Base-by-base conservation (phyloP, 1,140 invertebrate species). In the Drosophila mayri region DNA sequence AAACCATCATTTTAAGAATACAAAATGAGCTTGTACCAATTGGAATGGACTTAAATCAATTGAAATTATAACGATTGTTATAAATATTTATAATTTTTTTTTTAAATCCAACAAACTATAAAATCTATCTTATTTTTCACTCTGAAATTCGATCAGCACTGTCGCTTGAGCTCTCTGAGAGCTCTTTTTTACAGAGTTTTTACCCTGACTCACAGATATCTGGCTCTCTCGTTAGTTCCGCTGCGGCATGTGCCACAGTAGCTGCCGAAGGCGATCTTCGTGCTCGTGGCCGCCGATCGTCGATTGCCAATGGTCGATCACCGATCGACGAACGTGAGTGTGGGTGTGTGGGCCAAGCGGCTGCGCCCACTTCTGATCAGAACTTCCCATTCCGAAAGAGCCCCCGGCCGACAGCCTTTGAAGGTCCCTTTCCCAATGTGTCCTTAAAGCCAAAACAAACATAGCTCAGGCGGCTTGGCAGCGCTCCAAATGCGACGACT, bases 171-270 rank as follows among this genome's bases (percentile, higher is more conserved):
- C 38, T 50, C 18, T 25, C 22, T 16, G 44, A 25, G 22, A 25
- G 7, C 28, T 20, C 20, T n/a, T 46, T 44, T 44, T 8, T 5
- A 54, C 25, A 4, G 25, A 25, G 25, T 25, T 25, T 25, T 25
- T 25, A 37, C 67, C 16, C 12, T n/a, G 44, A 4, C 11, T 35
- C 43, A 55, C 44, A 49, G 30, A 35, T 54, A 37, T 49, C 9
- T 18, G 50, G 20, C 50, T 72, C 58, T 37, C 22, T 38, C 49
- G 74, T 81, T 78, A 75, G 81, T 84, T 84, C 81, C 81, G 81
- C 76, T 68, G 80, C 81, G 86, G 85, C 85, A 90, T 90, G 85
- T 88, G 85, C 85, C 85, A 88, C 84, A 85, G 85, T 85, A 88
- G 85, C 85, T 66, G 81, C 81, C 74, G 78, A 73, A 83, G 77